Conservation (phyloP, 1,140 invertebrate genomes). For the Oryzaephilus surinamensis region DNA sequence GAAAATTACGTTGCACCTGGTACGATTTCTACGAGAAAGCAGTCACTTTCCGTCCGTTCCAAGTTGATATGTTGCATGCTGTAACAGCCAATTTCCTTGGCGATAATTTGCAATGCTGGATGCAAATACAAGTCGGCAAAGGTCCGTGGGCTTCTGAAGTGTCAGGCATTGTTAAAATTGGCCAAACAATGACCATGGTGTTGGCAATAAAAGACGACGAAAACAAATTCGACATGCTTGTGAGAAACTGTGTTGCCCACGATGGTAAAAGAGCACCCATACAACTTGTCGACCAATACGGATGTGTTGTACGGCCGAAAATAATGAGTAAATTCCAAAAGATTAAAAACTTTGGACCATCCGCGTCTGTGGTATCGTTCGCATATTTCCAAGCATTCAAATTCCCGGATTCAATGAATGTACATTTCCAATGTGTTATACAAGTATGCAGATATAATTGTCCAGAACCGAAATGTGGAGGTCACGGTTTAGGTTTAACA, state of each 20-base stretch:
- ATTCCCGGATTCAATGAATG: slow-evolving; percentile 94
- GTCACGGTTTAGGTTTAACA: slow-evolving; percentile 47
- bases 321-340: slow-evolving; percentile 94
- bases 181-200: slow-evolving; percentile 94
- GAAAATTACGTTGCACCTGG: slow-evolving; percentile 85
- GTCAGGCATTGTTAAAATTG: slow-evolving; percentile 88
- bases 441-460: slow-evolving; percentile 90
- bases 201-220: slow-evolving; percentile 91
- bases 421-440: slow-evolving; percentile 94
- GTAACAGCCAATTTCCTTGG: slow-evolving; percentile 90
- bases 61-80: slow-evolving; percentile 88
- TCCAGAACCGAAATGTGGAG: slow-evolving; percentile 79
- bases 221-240: slow-evolving; percentile 92
- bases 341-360: slow-evolving; percentile 90
- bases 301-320: slow-evolving; percentile 84
- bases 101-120: slow-evolving; percentile 91
- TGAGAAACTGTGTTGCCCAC: slow-evolving; percentile 87
- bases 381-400: slow-evolving; percentile 96
- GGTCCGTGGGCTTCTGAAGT: slow-evolving; percentile 92
- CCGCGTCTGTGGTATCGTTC: slow-evolving; percentile 86
- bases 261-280: slow-evolving; percentile 88
- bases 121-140: slow-evolving; percentile 92
- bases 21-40: slow-evolving; percentile 93
- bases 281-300: slow-evolving; percentile 83
- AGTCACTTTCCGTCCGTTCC: slow-evolving; percentile 86